These are phyloP conservation scores for Zoanthus sansibaricus DNA, from an alignment of 92 coral and sea anemone genomes.

Conservation along the genomic window DNA sequence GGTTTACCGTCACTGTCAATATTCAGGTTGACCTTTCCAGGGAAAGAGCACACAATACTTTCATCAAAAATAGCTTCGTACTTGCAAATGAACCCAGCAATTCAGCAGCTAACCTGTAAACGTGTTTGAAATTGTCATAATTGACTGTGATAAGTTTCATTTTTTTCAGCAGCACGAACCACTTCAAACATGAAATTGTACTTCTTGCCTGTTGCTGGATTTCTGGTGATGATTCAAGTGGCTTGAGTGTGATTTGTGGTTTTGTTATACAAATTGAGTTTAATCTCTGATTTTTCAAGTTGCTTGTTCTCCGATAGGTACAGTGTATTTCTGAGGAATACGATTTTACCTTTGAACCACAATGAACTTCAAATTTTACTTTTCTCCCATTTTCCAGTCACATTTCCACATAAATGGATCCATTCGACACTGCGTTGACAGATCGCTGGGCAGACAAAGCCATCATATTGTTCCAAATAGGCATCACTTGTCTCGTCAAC, in stretches of 20 bases:
- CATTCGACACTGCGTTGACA: not conserved
- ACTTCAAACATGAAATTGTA: constrained; percentile 56
- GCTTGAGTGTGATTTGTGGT: constrained; percentile 39
- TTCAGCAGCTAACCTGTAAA: not conserved
- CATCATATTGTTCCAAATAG: not conserved
- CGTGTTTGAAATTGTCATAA: constrained; percentile 54
- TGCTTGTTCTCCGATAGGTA: not conserved
- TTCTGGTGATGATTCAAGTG: constrained; percentile 33
- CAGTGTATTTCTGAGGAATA: not conserved
- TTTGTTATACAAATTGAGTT: constrained; percentile 45
- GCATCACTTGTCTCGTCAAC: not conserved
- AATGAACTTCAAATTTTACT: not conserved
- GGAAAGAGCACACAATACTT: constrained; percentile 3
- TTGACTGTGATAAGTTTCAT: constrained; percentile 55
- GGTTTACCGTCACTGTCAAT: constrained; percentile 41
- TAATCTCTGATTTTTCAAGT: constrained; percentile 48
- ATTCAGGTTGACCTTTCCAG: constrained; percentile 37
- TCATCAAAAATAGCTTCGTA: constrained; percentile 15
- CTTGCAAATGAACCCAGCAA: too few species aligned
- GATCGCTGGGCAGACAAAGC: constrained; percentile 4
- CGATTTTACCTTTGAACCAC: not conserved
- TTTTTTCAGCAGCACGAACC: not conserved
- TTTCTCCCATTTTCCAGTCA: not conserved
- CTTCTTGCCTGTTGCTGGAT: constrained; percentile 48
- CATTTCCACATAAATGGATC: not conserved